Conservation (phyloP, 2,797 vertebrate genomes). For the Borostomias antarcticus region DNA sequence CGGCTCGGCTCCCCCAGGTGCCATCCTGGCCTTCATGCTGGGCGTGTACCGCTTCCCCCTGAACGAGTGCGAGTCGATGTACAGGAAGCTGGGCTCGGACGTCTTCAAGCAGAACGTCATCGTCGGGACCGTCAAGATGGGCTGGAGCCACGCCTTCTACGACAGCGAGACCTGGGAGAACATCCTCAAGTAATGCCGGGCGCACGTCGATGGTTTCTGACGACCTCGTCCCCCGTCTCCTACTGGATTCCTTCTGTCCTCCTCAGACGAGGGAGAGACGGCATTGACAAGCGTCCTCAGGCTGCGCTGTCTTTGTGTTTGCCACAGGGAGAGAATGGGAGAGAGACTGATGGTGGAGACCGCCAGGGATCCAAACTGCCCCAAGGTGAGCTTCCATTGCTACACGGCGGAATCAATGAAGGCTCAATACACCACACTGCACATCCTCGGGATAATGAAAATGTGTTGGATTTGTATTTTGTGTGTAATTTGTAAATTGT, state of each 20-base stretch:
- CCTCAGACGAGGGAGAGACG: not conserved
- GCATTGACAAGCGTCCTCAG: too few relatives aligned
- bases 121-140: conserved; percentile 96
- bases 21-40: conserved; percentile 97
- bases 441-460: not conserved
- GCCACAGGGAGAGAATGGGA: conserved; percentile 89
- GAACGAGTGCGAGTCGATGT: conserved; percentile 92
- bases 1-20: conserved; percentile 74
- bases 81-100: conserved; percentile 91
- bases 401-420: not conserved
- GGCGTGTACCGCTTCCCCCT: conserved; percentile 92
- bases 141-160: conserved; percentile 97
- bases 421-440: not conserved
- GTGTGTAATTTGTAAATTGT: not conserved
- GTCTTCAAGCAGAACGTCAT: conserved; percentile 98
- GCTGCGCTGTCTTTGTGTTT: not conserved
- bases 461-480: not conserved
- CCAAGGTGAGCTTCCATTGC: conserved; percentile 80
- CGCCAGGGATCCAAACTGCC: conserved; percentile 86
- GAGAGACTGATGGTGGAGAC: conserved; percentile 91
- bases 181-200: conserved; percentile 89
- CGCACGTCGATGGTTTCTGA: not conserved
- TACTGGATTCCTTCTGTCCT: not conserved
- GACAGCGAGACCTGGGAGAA: conserved; percentile 96
- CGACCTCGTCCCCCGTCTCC: not conserved